Evolutionary conservation across 1,140 invertebrate genomes (phyloP).

Genomic region (Aethina tumida): DNA sequence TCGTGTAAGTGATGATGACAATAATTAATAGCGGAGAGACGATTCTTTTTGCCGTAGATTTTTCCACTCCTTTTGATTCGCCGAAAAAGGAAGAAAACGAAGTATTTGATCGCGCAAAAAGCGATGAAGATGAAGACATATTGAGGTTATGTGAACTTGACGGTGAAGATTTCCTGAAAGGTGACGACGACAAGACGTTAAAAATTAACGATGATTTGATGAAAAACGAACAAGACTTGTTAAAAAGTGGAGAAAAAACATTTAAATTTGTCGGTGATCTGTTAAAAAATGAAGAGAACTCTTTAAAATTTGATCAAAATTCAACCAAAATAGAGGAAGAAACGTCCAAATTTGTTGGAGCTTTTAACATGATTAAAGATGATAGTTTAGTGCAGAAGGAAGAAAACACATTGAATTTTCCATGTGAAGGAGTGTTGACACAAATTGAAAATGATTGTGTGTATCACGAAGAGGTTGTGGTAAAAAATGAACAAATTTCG

Average conservation of each 20-base stretch:
- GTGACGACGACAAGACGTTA: background rate
- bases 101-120: conserved; percentile 2
- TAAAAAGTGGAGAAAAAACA: background rate
- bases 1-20: conserved; percentile 29
- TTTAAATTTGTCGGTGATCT: background rate
- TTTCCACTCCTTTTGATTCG: conserved; percentile 32
- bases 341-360: too few relatives aligned
- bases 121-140: conserved; percentile 4
- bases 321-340: too few relatives aligned
- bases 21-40: conserved; percentile 17
- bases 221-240: background rate
- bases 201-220: background rate
- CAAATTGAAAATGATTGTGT: too few relatives aligned
- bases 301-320: background rate
- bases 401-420: too few relatives aligned
- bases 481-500: too few relatives aligned
- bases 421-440: too few relatives aligned
- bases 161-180: conserved; percentile 3
- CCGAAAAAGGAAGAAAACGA: conserved; percentile 20
- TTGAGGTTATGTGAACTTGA: background rate
- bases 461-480: too few relatives aligned
- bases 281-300: background rate
- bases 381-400: too few relatives aligned
- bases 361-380: too few relatives aligned
- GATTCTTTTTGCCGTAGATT: conserved; percentile 10